Conservation (phyloP, 2,888 invertebrate genomes). For the Entomobrya multifasciata region DNA sequence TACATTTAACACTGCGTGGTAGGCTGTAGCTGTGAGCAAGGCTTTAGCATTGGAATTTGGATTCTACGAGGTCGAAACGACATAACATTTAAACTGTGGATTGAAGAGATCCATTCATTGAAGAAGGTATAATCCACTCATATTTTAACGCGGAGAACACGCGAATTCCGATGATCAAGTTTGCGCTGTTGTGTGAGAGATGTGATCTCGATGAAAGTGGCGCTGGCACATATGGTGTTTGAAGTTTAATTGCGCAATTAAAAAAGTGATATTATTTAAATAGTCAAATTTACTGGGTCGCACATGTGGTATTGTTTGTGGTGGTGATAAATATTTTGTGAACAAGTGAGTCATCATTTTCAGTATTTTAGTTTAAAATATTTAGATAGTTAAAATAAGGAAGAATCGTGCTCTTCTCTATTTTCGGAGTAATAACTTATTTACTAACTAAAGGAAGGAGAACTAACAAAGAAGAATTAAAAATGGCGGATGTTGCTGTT, state of each 20-base stretch:
- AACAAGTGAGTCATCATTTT: neutral
- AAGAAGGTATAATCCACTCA: neutral
- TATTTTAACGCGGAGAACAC: slow-evolving; percentile 24
- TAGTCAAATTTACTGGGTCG: no score
- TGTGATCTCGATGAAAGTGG: neutral
- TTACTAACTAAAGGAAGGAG: neutral
- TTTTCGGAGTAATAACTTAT: neutral
- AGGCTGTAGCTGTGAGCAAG: neutral
- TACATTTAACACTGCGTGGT: no score
- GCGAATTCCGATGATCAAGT: neutral
- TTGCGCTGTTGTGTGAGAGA: neutral
- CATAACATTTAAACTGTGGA: neutral
- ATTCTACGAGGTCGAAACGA: slow-evolving; percentile 5
- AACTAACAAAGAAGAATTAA: neutral
- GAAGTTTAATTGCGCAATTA: neutral
- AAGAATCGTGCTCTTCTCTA: neutral
- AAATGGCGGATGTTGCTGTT: slow-evolving; percentile 62
- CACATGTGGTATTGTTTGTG: no score
- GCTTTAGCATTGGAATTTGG: neutral
- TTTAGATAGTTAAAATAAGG: neutral
- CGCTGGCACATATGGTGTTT: no score
- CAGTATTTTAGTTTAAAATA: neutral
- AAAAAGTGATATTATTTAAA: no score
- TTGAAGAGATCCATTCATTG: slow-evolving; percentile 7
- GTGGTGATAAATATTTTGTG: neutral